phyloP scores from a whole-genome alignment of 1,140 invertebrate species.

The Magallana ariakensis region DNA sequence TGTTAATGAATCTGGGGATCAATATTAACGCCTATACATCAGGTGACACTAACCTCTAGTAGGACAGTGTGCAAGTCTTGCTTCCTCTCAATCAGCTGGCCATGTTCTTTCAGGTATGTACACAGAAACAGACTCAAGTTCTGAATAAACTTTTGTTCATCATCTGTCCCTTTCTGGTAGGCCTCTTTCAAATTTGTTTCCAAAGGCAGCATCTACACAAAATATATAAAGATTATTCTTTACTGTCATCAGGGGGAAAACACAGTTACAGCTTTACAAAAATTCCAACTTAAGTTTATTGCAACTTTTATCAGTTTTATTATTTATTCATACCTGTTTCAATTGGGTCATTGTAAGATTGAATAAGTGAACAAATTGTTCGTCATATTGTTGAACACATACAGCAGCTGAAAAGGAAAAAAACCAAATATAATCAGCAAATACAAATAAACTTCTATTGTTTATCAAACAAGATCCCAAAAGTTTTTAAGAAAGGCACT shows the following conservation, averaged over 20 bases:
- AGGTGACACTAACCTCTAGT: constrained; percentile 69
- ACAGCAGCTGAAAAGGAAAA: constrained; percentile 85
- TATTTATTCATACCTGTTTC: constrained; percentile 82
- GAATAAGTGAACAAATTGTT: constrained; percentile 93
- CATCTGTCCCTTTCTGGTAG: constrained; percentile 94
- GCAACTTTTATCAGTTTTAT: too few relatives aligned
- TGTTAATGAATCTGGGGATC: too few relatives aligned
- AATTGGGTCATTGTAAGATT: constrained; percentile 94
- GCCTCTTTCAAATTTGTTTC: constrained; percentile 95
- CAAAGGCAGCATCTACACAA: constrained; percentile 90
- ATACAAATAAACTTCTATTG: too few relatives aligned
- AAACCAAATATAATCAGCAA: neutral
- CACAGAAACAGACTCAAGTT: constrained; percentile 98
- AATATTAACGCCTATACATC: too few relatives aligned
- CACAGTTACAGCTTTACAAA: too few relatives aligned
- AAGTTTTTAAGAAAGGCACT: too few relatives aligned
- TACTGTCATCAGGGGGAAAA: too few relatives aligned
- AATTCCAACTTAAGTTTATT: too few relatives aligned
- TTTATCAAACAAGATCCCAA: too few relatives aligned
- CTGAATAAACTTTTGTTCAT: constrained; percentile 99
- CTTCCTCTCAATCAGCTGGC: constrained; percentile 86
- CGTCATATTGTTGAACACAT: constrained; percentile 91
- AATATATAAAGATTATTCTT: neutral
- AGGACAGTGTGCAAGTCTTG: constrained; percentile 72
- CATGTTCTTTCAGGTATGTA: constrained; percentile 98